phyloP scores from a whole-genome alignment of 2,113 vertebrate species.

The Gobio gobio region DNA sequence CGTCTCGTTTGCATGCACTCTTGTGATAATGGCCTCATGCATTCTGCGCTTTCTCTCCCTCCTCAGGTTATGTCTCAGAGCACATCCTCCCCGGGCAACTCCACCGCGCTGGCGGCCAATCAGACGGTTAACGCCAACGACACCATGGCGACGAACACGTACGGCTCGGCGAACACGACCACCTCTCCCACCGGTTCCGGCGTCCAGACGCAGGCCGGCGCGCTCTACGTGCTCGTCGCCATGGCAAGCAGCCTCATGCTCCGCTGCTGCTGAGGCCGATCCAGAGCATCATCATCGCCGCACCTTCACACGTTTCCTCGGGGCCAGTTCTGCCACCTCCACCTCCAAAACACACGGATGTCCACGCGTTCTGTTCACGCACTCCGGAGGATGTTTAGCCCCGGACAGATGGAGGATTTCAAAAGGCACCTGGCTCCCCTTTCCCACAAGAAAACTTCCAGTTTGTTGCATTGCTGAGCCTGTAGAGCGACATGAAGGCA shows the following conservation, averaged over 20 bases:
- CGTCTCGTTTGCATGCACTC: conserved; percentile 1
- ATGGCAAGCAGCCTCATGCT: conserved; percentile 66
- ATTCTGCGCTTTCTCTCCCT: background rate
- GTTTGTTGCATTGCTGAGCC: background rate
- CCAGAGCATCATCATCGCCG: background rate
- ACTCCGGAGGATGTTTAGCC: background rate
- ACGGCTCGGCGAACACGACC: conserved; percentile 64
- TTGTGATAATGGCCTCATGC: background rate
- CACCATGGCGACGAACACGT: conserved; percentile 59
- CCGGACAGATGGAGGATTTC: background rate
- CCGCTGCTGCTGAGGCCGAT: conserved; percentile 66
- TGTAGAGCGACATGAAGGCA: background rate
- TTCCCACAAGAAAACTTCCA: background rate
- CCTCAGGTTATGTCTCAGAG: conserved; percentile 66
- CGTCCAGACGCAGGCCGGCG: conserved; percentile 59
- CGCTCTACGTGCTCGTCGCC: conserved; percentile 63
- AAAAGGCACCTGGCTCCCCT: background rate
- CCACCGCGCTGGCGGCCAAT: conserved; percentile 55
- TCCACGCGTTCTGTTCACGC: too few relatives aligned
- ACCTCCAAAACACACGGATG: too few relatives aligned
- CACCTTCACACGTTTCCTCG: conserved; percentile 14
- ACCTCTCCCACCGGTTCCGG: conserved; percentile 49
- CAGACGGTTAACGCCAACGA: conserved; percentile 57
- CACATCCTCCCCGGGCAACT: conserved; percentile 53
- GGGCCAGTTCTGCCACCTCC: background rate